Evolutionary conservation across 2,888 invertebrate genomes (phyloP), one percentile per base, ranked within the genome.

Genomic region (Cyaniris semiargus): DNA sequence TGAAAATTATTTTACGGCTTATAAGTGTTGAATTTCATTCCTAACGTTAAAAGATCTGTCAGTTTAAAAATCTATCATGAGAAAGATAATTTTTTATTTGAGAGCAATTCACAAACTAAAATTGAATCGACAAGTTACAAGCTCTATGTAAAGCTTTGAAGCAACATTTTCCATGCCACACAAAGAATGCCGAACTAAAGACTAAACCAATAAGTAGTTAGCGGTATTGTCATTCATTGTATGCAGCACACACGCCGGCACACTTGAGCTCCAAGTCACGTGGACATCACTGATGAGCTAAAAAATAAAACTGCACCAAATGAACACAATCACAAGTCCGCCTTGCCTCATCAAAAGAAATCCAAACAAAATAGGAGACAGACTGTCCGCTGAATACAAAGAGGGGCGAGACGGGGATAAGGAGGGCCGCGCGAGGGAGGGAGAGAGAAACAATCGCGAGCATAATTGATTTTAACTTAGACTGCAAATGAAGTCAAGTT

Each of bases 401-500:
- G 89, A 83, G 85, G 84, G 78, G 77, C 79, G 80, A 38, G 48
- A 15, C 75, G 78, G 76, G 77, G 53, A 74, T 44, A 78, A 53
- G 34, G 44, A 21, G 60, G 58, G 78, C 79, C 78, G 58, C 78
- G 78, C 78, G 78, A 83, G 85, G 80, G 80, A 80, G 81, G 81
- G 83, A 86, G 86, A 89, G 89, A 90, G 92, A 91, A 93, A 93
- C 92, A 93, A 93, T 93, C 87, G 91, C 90, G 85, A 83, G 89
- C 91, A 92, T 93, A 93, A 93, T 93, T 93, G 93, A 92, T 93
- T 93, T 92, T 88, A 92, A 91, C 88, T 89, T 89, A 86, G 89
- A 87, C 90, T 91, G 90, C 87, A 89, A 90, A 91, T 90, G 87
- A 89, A 89, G 89, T 86, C 84, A 85, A 84, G 86, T 82, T 76